These are phyloP conservation scores for Gracilinanus agilis DNA, from an alignment of 2,113 vertebrate genomes.

Conservation along the genomic window DNA sequence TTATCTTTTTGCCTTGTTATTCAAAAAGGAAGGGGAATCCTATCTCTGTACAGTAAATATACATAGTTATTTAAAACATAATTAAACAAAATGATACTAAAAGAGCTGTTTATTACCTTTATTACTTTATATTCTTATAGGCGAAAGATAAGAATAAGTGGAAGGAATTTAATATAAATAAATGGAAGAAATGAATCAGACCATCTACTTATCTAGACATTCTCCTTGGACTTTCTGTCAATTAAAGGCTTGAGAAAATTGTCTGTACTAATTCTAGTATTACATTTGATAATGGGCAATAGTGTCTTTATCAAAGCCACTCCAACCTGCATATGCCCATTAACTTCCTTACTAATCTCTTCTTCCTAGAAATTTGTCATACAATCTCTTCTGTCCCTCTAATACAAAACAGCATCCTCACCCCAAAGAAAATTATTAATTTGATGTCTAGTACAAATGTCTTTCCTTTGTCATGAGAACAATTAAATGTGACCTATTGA, in stretches of 20 bases:
- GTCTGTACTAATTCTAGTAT: constrained; percentile 59
- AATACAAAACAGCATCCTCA: constrained; percentile 64
- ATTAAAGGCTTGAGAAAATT: constrained; percentile 51
- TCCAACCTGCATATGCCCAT: constrained; percentile 58
- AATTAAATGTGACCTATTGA: constrained; percentile 58
- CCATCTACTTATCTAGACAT: constrained; percentile 57
- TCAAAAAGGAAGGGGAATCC: not conserved
- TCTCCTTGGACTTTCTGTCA: constrained; percentile 63
- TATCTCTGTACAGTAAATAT: not conserved
- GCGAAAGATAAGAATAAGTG: constrained; percentile 49
- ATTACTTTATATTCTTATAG: not conserved
- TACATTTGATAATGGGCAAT: constrained; percentile 65
- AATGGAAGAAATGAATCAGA: constrained; percentile 43
- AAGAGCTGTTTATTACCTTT: not conserved
- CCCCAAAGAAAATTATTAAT: constrained; percentile 56
- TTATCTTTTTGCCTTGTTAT: not conserved
- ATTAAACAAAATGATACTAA: not conserved
- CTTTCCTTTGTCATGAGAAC: constrained; percentile 55
- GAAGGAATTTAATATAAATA: constrained; percentile 13
- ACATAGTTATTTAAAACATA: not conserved
- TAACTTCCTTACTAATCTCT: constrained; percentile 69
- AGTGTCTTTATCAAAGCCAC: constrained; percentile 54
- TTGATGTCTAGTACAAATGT: constrained; percentile 58
- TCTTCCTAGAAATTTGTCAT: constrained; percentile 71
- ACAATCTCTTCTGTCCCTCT: constrained; percentile 60